A percentile compares a stretch with the other conserved stretches of the same genome.
These are phyloP conservation scores for Gymnothorax reevesii DNA, from an alignment of 2,797 vertebrate genomes.

Conservation along the genomic window DNA sequence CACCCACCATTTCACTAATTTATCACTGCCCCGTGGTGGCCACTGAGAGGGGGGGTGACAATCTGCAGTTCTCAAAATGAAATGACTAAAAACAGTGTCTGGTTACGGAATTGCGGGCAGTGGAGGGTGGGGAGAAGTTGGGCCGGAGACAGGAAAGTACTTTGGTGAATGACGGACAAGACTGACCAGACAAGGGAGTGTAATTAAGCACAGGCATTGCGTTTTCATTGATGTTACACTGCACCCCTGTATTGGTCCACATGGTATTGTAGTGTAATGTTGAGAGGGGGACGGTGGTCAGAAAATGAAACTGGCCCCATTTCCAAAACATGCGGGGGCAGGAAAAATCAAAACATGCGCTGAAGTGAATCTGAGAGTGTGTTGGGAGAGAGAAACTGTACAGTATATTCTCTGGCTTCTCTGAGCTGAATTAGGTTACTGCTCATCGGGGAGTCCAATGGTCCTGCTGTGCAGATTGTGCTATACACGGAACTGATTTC, in stretches of 20 bases:
- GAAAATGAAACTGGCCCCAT: background rate
- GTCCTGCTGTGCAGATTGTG: background rate
- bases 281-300: background rate
- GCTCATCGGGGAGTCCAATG: background rate
- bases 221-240: background rate
- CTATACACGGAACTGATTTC: background rate
- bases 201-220: background rate
- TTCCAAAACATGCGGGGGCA: background rate
- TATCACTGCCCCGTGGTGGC: constrained; percentile 66
- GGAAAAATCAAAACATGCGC: background rate
- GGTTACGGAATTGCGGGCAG: background rate
- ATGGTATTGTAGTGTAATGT: background rate
- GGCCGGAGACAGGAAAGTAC: constrained; percentile 41
- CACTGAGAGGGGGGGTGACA: constrained; percentile 55
- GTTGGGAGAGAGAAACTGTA: background rate
- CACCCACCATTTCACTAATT: constrained; percentile 72
- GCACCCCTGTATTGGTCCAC: background rate
- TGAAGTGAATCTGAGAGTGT: background rate
- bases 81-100: constrained; percentile 31
- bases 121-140: constrained; percentile 37
- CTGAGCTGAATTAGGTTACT: background rate
- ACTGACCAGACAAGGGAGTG: background rate
- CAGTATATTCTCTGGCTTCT: background rate
- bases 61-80: constrained; percentile 58
- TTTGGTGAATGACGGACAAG: background rate